Evolutionary conservation across 2,888 invertebrate genomes (phyloP), one percentile per base, ranked within the genome.

Genomic region (Oxystoma pomonae): DNA sequence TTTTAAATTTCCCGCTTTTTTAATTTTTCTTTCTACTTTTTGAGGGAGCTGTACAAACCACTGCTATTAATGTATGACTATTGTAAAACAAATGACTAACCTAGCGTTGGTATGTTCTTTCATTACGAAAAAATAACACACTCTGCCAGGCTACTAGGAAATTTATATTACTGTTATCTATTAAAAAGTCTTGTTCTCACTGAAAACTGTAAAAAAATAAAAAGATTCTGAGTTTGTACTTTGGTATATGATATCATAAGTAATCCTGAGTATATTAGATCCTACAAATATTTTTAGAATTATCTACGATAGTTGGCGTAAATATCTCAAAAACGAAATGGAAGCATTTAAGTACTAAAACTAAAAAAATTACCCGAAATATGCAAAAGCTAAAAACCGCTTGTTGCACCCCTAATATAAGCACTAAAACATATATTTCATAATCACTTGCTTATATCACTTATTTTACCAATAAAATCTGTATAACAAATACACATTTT

Each of bases 241-340:
- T 53, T 53, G 53, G 53, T 53, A 53, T 19, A 53, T 53, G 53
- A 53, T 53, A 53, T 53, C 19, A 53, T 53, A 19, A 53, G 16
- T 53, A 19, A 53, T 17, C 53, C 53, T 53, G 53, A 53, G 53
- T 17, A 53, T 9, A 17, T 35, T 35, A 35, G 35, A 35, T 35
- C 35, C 35, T 35, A 35, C 35, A 7, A 35, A 35, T 35, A 35
- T 35, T 12, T 35, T 35, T 35, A 35, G 35, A 35, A 35, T 35
- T 7, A 35, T 35, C 35, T 35, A 35, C 35, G 35, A 7, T 12
- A 35, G 35, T 35, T 35, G 3, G 35, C 35, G 35, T 35, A 35
- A 35, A 35, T 35, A 12, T 35, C 12, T 35, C 3, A 3, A 7
- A 35, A 35, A 35, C 35, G 12, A 35, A 35, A 35, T 12, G 35